Conservation (phyloP, 2,113 vertebrate genomes). For the Gasterosteus aculeatus region DNA sequence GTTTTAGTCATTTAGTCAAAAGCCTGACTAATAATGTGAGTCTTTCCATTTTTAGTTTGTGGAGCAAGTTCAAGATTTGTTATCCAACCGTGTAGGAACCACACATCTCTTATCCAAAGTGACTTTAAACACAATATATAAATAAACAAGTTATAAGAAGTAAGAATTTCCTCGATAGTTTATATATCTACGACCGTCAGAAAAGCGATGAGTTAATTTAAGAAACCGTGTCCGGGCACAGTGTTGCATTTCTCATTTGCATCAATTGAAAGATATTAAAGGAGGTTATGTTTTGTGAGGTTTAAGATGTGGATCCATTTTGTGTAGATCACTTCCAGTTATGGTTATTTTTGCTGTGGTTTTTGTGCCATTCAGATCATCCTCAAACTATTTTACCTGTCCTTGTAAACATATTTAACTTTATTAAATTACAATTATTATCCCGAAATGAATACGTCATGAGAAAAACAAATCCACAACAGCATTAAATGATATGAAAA, state of each 20-base stretch:
- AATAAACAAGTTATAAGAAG: too few species aligned
- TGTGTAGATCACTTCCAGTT: neutral
- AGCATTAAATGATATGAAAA: constrained; percentile 37
- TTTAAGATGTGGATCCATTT: neutral
- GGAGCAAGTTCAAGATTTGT: too few species aligned
- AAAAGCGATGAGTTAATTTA: too few species aligned
- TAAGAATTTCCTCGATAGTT: too few species aligned
- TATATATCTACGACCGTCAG: too few species aligned
- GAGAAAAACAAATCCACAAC: neutral
- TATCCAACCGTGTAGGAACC: neutral
- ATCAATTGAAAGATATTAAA: neutral
- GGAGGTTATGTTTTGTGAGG: neutral
- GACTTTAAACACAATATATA: neutral
- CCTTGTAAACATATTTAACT: neutral
- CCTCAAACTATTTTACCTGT: neutral
- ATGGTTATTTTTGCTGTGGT: neutral
- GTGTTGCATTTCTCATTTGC: neutral
- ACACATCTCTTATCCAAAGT: neutral
- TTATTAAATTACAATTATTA: neutral
- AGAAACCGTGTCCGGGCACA: neutral
- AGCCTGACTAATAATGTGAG: neutral
- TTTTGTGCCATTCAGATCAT: neutral
- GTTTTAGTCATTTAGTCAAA: neutral
- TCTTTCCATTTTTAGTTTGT: neutral
- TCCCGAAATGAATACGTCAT: neutral